Evolutionary conservation across 2,797 vertebrate species (phyloP).

Genomic region (Jordanella pulchra): DNA sequence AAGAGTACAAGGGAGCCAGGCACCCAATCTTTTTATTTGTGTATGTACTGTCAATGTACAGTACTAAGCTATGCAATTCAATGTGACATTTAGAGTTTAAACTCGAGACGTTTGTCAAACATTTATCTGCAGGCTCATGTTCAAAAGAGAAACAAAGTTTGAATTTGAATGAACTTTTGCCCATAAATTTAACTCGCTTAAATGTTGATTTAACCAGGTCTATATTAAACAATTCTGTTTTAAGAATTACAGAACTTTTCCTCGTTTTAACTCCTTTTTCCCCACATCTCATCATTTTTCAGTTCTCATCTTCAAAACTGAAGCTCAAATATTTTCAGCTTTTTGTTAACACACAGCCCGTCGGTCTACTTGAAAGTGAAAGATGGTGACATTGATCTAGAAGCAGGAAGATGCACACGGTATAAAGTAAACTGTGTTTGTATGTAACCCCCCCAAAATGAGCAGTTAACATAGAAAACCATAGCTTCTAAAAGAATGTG

Average conservation of each 20-base stretch:
- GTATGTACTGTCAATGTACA: conserved; percentile 42
- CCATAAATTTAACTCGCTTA: conserved; percentile 36
- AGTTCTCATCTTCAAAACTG: conserved; percentile 25
- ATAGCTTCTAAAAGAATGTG: conserved; percentile 91
- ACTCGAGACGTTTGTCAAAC: conserved; percentile 23
- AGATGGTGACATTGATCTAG: conserved; percentile 63
- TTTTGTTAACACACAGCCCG: too few species aligned
- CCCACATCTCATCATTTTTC: conserved; percentile 17
- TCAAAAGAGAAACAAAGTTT: conserved; percentile 24
- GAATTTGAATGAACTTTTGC: conserved; percentile 47
- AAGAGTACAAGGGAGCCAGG: conserved; percentile 25
- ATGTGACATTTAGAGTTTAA: conserved; percentile 51
- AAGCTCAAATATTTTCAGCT: too few species aligned
- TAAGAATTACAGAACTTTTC: conserved; percentile 73
- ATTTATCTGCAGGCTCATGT: neutral
- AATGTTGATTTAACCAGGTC: conserved; percentile 37
- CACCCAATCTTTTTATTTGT: conserved; percentile 16
- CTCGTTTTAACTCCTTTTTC: conserved; percentile 14
- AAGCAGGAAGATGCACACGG: conserved; percentile 43
- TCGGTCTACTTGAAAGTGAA: conserved; percentile 34
- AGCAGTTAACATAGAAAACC: conserved; percentile 34
- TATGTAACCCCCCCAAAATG: conserved; percentile 26
- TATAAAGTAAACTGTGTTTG: conserved; percentile 15
- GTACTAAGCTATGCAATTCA: conserved; percentile 73
- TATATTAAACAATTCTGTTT: conserved; percentile 76